A percentile compares a stretch with the other conserved stretches of the same genome.
Conservation (phyloP, 1,140 invertebrate species). For the Orchestia grillus region DNA sequence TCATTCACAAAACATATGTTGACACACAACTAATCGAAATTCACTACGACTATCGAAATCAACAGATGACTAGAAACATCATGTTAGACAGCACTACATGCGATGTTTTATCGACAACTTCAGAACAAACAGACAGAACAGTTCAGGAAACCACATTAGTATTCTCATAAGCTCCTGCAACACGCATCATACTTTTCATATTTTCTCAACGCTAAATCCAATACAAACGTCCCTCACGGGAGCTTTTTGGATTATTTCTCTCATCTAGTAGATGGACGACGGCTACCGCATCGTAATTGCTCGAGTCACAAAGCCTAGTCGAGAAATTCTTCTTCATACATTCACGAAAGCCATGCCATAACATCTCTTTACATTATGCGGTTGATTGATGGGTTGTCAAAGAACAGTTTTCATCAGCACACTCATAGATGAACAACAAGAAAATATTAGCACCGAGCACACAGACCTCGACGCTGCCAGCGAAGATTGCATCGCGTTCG, state of each 20-base stretch:
- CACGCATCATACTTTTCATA: background rate
- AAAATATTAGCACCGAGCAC: background rate
- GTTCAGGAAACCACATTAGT: background rate
- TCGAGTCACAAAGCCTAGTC: background rate
- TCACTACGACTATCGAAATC: background rate
- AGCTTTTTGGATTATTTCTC: background rate
- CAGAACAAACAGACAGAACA: background rate
- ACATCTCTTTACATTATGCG: background rate
- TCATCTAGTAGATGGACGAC: background rate
- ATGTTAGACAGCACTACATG: background rate
- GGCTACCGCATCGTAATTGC: background rate
- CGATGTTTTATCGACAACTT: background rate
- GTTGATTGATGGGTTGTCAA: background rate
- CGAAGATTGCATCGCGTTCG: background rate
- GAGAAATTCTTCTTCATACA: background rate
- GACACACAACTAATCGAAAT: background rate
- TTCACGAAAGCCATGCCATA: background rate
- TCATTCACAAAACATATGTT: background rate
- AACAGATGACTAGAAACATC: background rate
- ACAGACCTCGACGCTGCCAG: background rate
- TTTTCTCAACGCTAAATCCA: background rate
- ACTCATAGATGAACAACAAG: background rate
- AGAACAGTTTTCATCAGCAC: background rate
- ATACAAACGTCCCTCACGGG: background rate
- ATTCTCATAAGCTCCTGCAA: background rate